These are phyloP conservation scores for Podarcis siculus DNA, from an alignment of 2,797 vertebrate species.

Conservation along the genomic window DNA sequence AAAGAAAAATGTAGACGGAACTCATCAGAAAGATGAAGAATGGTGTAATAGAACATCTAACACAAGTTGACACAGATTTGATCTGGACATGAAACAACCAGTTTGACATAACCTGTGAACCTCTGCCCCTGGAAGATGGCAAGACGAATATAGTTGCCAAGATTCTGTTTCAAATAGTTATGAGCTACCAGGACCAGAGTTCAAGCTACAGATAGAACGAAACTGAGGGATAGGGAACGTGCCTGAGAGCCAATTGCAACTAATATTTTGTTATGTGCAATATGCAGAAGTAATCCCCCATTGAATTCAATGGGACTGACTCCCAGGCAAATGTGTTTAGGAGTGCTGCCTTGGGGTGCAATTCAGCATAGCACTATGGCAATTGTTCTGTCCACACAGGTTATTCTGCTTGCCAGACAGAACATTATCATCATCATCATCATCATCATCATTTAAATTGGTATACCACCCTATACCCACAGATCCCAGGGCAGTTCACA, in stretches of 20 bases:
- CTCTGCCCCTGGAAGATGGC: not conserved
- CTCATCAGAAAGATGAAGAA: conserved; percentile 30
- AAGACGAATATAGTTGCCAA: not conserved
- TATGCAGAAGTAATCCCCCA: not conserved
- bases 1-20: conserved; percentile 30
- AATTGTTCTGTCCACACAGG: too few relatives aligned
- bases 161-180: not conserved
- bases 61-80: not conserved
- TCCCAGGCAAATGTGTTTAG: too few relatives aligned
- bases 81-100: not conserved
- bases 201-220: not conserved
- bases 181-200: not conserved
- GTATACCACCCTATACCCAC: too few relatives aligned
- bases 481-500: too few relatives aligned
- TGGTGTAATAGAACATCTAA: not conserved
- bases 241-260: not conserved
- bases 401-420: too few relatives aligned
- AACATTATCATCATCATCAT: too few relatives aligned
- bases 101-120: not conserved
- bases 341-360: too few relatives aligned
- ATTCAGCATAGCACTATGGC: too few relatives aligned
- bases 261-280: not conserved
- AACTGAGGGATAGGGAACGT: not conserved
- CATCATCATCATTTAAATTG: too few relatives aligned
- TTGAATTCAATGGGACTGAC: not conserved